These are phyloP conservation scores for Allolobophora icterica DNA, from an alignment of 2,888 invertebrate species.

Conservation along the genomic window DNA sequence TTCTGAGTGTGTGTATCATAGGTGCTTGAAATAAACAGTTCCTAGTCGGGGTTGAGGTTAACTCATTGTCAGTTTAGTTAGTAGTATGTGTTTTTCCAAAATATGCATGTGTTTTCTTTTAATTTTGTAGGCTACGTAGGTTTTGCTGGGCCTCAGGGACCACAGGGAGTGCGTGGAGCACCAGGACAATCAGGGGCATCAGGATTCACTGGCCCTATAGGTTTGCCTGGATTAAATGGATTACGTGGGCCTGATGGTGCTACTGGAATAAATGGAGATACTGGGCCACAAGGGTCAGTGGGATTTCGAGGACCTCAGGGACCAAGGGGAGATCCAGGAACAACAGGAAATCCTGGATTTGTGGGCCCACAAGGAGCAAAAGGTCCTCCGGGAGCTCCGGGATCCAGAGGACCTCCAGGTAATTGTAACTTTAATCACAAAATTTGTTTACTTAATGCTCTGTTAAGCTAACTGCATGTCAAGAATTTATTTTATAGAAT, in stretches of 20 bases:
- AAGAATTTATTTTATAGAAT: too few relatives aligned
- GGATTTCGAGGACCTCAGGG: slow-evolving; percentile 38
- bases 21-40: not conserved
- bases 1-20: not conserved
- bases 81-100: not conserved
- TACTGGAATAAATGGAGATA: slow-evolving; percentile 28
- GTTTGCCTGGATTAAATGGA: slow-evolving; percentile 34
- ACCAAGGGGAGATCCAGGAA: slow-evolving; percentile 32
- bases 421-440: not conserved
- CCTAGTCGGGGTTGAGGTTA: not conserved
- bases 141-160: slow-evolving; percentile 59
- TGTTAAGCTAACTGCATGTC: too few relatives aligned
- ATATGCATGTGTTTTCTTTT: not conserved
- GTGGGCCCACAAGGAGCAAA: slow-evolving; percentile 23
- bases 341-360: slow-evolving; percentile 32
- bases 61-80: not conserved
- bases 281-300: slow-evolving; percentile 31
- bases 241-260: slow-evolving; percentile 34
- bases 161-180: slow-evolving; percentile 35
- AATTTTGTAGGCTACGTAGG: slow-evolving; percentile 40
- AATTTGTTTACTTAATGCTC: not conserved
- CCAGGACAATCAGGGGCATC: slow-evolving; percentile 39
- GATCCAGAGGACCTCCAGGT: slow-evolving; percentile 34
- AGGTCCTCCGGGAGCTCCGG: slow-evolving; percentile 32
- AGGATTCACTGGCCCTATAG: slow-evolving; percentile 50